Percentiles rank a stretch among this genome's conserved stretches.
phyloP scores from a whole-genome alignment of 1,140 invertebrate genomes.

The Galleria mellonella region DNA sequence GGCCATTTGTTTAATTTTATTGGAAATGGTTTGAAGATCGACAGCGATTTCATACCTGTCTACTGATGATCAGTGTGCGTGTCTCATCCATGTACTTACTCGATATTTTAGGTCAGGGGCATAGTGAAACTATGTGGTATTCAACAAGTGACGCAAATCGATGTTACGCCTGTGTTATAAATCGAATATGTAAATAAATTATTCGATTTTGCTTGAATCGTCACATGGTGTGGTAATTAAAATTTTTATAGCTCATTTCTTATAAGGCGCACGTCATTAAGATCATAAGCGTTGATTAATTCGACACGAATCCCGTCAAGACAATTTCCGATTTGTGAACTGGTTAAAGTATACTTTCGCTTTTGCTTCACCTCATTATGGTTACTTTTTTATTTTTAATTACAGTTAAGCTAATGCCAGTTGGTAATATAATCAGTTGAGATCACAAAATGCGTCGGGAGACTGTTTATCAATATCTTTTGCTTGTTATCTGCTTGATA shows the following conservation, averaged over 20 bases:
- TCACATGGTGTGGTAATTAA: not conserved
- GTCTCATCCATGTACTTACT: too few species aligned
- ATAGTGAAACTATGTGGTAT: too few species aligned
- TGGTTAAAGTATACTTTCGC: constrained; percentile 36
- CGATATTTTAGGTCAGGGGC: too few species aligned
- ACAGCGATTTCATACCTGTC: too few species aligned
- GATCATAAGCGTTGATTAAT: constrained; percentile 12
- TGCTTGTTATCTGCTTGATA: constrained; percentile 16
- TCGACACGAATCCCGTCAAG: constrained; percentile 21
- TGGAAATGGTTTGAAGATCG: too few species aligned
- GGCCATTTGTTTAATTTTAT: too few species aligned
- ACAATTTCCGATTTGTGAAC: constrained; percentile 19
- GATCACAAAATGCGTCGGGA: constrained; percentile 11
- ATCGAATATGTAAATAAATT: too few species aligned
- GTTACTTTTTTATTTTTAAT: constrained; percentile 10
- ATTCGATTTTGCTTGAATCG: not conserved
- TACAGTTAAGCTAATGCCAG: constrained; percentile 10
- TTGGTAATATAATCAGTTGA: not conserved
- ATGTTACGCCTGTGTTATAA: too few species aligned
- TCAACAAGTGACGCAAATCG: too few species aligned
- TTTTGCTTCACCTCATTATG: constrained; percentile 32
- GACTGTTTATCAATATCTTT: constrained; percentile 13
- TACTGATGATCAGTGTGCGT: too few species aligned
- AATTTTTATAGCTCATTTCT: not conserved
- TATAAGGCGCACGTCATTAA: not conserved